phyloP scores from a whole-genome alignment of 2,113 vertebrate species.

The Trematocara marginatum region DNA sequence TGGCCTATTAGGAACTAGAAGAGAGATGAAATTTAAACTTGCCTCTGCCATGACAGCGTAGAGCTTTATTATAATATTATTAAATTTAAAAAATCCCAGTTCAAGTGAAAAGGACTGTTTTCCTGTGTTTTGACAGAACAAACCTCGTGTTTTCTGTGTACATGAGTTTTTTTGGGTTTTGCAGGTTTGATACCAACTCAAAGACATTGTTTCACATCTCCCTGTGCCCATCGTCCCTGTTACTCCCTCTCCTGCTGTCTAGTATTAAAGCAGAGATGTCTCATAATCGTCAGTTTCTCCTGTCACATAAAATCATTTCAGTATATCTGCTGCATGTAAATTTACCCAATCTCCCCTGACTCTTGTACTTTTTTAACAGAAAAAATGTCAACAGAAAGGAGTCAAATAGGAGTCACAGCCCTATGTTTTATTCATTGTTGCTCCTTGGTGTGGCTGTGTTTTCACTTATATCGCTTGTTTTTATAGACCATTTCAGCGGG shows the following conservation, averaged over 20 bases:
- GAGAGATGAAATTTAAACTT: background rate
- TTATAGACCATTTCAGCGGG: background rate
- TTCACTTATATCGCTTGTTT: slow-evolving; percentile 48
- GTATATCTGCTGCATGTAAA: slow-evolving; percentile 2
- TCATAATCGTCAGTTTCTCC: background rate
- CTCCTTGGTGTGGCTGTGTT: slow-evolving; percentile 8
- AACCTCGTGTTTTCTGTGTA: background rate
- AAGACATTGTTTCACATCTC: slow-evolving; percentile 17
- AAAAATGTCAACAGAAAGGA: slow-evolving; percentile 8
- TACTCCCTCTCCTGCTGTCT: background rate
- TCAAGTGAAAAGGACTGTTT: background rate
- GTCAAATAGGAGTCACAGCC: slow-evolving; percentile 56
- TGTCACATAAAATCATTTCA: slow-evolving; percentile 5
- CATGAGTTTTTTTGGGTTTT: background rate
- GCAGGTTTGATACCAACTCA: background rate
- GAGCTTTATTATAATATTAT: background rate
- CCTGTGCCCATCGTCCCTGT: background rate
- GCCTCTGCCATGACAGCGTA: background rate
- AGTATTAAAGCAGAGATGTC: background rate
- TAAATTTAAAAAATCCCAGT: background rate
- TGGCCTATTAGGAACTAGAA: background rate
- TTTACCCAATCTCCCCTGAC: background rate
- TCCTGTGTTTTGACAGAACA: background rate
- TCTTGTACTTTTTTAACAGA: background rate
- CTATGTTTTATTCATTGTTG: slow-evolving; percentile 67